These are phyloP conservation scores for Scomberomorus guttatus DNA, from an alignment of 2,797 vertebrate species.

Conservation along the genomic window DNA sequence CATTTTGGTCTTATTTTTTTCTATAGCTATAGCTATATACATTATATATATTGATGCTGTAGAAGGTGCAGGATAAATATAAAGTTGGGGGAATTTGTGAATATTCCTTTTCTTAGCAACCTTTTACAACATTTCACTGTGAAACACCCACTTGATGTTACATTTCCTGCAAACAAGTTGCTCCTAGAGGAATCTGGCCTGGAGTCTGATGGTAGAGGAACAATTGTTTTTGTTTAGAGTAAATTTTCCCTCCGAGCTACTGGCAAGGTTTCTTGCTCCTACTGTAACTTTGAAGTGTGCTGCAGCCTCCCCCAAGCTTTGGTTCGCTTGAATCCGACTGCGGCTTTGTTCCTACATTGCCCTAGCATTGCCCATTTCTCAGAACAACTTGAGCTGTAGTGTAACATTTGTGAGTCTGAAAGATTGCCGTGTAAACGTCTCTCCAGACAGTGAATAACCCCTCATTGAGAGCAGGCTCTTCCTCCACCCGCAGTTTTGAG, in stretches of 20 bases:
- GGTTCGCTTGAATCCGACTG: conserved; percentile 48
- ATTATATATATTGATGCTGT: neutral
- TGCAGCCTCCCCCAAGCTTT: conserved; percentile 63
- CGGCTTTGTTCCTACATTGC: conserved; percentile 61
- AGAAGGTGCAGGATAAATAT: neutral
- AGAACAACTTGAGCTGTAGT: conserved; percentile 48
- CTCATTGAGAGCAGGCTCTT: conserved; percentile 7
- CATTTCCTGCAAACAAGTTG: conserved; percentile 47
- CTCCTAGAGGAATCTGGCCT: conserved; percentile 59
- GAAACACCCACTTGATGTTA: conserved; percentile 45
- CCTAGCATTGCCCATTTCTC: conserved; percentile 32
- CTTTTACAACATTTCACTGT: neutral
- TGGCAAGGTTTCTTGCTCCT: conserved; percentile 48
- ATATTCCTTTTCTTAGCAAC: conserved; percentile 3
- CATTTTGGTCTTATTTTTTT: neutral
- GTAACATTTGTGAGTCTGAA: conserved; percentile 49
- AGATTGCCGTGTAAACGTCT: conserved; percentile 54
- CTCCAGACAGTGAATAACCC: conserved; percentile 44
- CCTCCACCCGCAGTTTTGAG: conserved; percentile 28
- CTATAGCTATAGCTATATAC: neutral
- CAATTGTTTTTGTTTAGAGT: conserved; percentile 67
- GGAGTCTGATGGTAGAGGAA: conserved; percentile 49
- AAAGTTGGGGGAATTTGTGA: conserved; percentile 25
- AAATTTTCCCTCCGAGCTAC: conserved; percentile 63
- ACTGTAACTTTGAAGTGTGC: conserved; percentile 69